Percentiles rank a stretch among this genome's conserved stretches.
These are phyloP conservation scores for Hypsopygia costalis DNA, from an alignment of 2,888 invertebrate genomes.

Conservation along the genomic window DNA sequence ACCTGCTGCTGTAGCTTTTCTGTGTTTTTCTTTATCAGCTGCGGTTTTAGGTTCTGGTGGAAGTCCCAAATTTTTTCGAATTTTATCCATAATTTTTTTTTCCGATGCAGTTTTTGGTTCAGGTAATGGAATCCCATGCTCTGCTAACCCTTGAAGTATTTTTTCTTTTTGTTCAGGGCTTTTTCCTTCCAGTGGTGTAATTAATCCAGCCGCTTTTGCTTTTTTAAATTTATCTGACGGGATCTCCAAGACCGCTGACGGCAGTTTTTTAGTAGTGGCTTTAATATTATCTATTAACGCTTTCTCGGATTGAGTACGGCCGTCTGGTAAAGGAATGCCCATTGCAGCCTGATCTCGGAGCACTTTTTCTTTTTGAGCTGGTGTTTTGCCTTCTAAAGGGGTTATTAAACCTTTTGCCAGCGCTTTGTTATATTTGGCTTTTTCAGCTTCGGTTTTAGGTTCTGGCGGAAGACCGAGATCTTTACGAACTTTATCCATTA, in stretches of 20 bases:
- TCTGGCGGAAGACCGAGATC: constrained; percentile 28
- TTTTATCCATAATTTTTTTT: constrained; percentile 21
- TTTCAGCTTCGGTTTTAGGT: constrained; percentile 23
- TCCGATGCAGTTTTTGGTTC: constrained; percentile 25
- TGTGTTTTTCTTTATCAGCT: constrained; percentile 13
- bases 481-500: constrained; percentile 21
- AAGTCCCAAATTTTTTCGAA: constrained; percentile 19
- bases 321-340: constrained; percentile 23
- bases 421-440: constrained; percentile 19
- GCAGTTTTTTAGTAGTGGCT: background rate
- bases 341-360: constrained; percentile 20
- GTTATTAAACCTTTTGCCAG: constrained; percentile 25
- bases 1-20: constrained; percentile 12
- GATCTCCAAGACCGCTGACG: background rate
- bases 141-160: constrained; percentile 22
- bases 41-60: constrained; percentile 21
- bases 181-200: constrained; percentile 26
- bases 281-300: constrained; percentile 17
- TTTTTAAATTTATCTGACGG: background rate
- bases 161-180: constrained; percentile 27
- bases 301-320: constrained; percentile 23
- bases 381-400: constrained; percentile 27
- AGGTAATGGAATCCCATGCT: constrained; percentile 22
- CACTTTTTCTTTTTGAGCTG: constrained; percentile 27
- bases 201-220: constrained; percentile 27